phyloP scores from a whole-genome alignment of 2,797 vertebrate genomes.

The Hafferia zeledoni region DNA sequence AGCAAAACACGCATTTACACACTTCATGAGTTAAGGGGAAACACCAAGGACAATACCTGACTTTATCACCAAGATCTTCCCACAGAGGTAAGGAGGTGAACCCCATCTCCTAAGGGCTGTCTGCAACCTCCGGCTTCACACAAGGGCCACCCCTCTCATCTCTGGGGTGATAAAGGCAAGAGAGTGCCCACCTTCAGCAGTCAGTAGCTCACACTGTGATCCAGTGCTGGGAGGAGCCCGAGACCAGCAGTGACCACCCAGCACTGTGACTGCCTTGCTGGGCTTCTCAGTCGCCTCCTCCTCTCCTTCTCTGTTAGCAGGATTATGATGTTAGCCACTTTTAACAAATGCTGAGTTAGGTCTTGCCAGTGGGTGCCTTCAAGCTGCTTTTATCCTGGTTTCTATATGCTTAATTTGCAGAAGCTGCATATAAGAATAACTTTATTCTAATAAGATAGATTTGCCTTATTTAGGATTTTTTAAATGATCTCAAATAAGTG shows the following conservation, averaged over 20 bases:
- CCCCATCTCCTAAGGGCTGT: background rate
- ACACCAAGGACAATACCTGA: background rate
- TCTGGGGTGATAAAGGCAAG: background rate
- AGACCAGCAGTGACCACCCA: background rate
- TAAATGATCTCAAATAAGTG: background rate
- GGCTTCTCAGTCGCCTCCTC: background rate
- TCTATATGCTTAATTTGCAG: background rate
- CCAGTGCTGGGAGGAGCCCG: background rate
- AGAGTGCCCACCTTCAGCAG: background rate
- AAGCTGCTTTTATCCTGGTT: background rate
- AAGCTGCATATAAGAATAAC: background rate
- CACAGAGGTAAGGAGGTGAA: rapidly evolving
- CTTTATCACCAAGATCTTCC: background rate
- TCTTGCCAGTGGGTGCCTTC: background rate
- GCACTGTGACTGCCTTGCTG: rapidly evolving
- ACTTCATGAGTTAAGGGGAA: background rate
- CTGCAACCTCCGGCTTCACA: background rate
- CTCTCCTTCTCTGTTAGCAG: background rate
- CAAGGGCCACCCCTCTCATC: background rate
- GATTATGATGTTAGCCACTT: background rate
- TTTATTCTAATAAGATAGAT: background rate
- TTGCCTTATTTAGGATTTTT: background rate
- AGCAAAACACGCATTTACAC: background rate
- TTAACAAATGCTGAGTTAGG: background rate
- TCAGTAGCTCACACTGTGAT: background rate